Evolutionary conservation across 2,888 invertebrate genomes (phyloP).

Genomic region (Netelia fuscicornis): DNA sequence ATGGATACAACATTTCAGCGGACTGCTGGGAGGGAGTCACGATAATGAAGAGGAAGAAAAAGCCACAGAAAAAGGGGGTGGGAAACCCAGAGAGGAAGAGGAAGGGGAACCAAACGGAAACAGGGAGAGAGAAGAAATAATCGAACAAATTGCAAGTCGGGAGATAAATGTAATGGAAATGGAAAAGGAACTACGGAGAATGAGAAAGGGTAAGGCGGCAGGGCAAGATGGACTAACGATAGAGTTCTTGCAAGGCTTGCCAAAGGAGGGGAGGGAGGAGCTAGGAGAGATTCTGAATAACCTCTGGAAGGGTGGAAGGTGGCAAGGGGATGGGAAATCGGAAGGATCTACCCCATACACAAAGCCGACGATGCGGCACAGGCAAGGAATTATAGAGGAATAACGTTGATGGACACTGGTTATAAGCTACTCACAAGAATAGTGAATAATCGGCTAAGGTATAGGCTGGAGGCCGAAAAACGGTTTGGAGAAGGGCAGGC

Average conservation of each 20-base stretch:
- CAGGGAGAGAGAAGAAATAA: background rate
- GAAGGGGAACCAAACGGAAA: background rate
- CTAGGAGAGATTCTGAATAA: background rate
- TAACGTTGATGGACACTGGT: slow-evolving; percentile 10
- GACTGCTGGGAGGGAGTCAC: background rate
- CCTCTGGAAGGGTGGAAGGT: slow-evolving; percentile 27
- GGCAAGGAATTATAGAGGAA: slow-evolving; percentile 35
- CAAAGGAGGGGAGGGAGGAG: background rate
- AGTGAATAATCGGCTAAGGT: background rate
- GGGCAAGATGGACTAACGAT: slow-evolving; percentile 41
- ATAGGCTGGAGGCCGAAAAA: background rate
- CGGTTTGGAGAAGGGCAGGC: background rate
- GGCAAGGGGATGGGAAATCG: slow-evolving; percentile 13
- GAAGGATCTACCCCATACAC: slow-evolving; percentile 32
- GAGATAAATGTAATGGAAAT: background rate
- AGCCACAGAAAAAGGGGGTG: background rate
- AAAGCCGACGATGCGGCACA: slow-evolving; percentile 2
- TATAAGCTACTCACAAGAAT: slow-evolving; percentile 7
- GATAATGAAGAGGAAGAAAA: background rate
- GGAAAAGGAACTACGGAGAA: background rate
- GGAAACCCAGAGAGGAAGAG: no score
- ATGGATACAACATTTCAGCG: background rate
- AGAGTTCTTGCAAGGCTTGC: slow-evolving; percentile 31
- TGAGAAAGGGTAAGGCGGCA: slow-evolving; percentile 27
- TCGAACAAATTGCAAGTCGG: background rate